Conservation (phyloP, 2,888 invertebrate genomes). For the Drosophila macrospina region DNA sequence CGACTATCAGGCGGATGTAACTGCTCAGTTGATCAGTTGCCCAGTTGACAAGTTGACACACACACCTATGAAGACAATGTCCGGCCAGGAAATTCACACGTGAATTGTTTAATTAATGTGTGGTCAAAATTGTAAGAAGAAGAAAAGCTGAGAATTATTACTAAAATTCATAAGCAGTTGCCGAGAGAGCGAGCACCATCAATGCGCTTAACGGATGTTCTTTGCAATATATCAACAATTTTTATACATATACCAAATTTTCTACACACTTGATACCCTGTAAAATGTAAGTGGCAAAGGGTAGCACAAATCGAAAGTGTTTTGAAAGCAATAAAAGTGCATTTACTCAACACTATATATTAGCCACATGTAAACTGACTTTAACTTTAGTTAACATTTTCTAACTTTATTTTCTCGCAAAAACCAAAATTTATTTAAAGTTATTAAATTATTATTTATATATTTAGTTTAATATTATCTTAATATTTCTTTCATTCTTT, state of each 20-base stretch:
- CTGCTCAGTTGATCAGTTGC: constrained; percentile 17
- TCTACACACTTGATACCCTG: constrained; percentile 4
- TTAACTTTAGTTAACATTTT: too few relatives aligned
- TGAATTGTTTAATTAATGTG: constrained; percentile 81
- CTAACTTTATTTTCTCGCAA: too few relatives aligned
- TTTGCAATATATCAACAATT: constrained; percentile 27
- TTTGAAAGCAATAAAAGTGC: too few relatives aligned
- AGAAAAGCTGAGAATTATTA: constrained; percentile 10
- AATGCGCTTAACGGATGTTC: constrained; percentile 63
- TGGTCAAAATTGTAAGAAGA: constrained; percentile 35
- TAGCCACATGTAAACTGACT: too few relatives aligned
- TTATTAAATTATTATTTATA: neutral
- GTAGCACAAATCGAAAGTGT: neutral
- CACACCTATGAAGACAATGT: constrained; percentile 34
- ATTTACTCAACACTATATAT: too few relatives aligned
- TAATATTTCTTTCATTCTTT: neutral
- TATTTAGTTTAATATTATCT: neutral
- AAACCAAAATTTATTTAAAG: too few relatives aligned
- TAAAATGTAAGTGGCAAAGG: neutral
- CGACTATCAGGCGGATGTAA: constrained; percentile 52
- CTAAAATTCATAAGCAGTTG: constrained; percentile 33
- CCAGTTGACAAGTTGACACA: constrained; percentile 1
- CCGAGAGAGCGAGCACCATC: constrained; percentile 9
- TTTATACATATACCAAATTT: constrained; percentile 1
- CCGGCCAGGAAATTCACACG: constrained; percentile 82